Base-by-base conservation (phyloP, 2,888 invertebrate species). In the Lordiphosa andalusiaca region DNA sequence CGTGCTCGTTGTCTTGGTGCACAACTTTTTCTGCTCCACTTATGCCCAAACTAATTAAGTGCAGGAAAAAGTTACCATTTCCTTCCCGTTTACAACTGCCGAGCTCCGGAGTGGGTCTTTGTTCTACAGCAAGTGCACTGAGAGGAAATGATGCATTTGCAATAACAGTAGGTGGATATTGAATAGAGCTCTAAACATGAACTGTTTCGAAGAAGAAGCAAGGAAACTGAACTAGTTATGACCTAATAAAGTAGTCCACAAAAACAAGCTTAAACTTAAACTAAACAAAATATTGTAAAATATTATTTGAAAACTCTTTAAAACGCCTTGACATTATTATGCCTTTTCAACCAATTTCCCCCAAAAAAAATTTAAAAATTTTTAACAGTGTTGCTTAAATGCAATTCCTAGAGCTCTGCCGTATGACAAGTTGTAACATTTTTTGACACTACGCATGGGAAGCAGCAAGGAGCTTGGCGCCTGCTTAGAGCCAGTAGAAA, bases 41-140 rank as follows among this genome's bases (percentile, higher is more conserved):
- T 84, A 80, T 83, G 85, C 80, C 81, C 81, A 80, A 80, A 80
- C 80, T 80, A 84, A 80, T 84, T 80, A 80, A 80, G 80, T 84
- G 83, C 85, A 84, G 85, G 83, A 83, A 80, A 83, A 80, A 84
- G 80, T 82, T 71, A 82, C 83, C 76, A 83, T 69, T 80, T 80
- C 83, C 84, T 69, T 71, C 64, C 81, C 81, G 68, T 65, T 70
- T 60, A 58, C 80, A 82, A 65, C 67, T 67, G 61, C 62, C 71
- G 57, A 53, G 54, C 25, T 39, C 38, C 36, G 42, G 36, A 30
- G 33, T 9, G 6, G 23, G 51, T 51, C 48, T 63, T 69, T 65
- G 60, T 66, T 44, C 57, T 57, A 46, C n/a, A 39, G 25, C 50
- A 10, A n/a, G n/a, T 19, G 37, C 25, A 9, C 38, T 38, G 25